A percentile compares a stretch with the other conserved stretches of the same genome.
phyloP scores from a whole-genome alignment of 2,113 vertebrate genomes.

The Percina caprodes region DNA sequence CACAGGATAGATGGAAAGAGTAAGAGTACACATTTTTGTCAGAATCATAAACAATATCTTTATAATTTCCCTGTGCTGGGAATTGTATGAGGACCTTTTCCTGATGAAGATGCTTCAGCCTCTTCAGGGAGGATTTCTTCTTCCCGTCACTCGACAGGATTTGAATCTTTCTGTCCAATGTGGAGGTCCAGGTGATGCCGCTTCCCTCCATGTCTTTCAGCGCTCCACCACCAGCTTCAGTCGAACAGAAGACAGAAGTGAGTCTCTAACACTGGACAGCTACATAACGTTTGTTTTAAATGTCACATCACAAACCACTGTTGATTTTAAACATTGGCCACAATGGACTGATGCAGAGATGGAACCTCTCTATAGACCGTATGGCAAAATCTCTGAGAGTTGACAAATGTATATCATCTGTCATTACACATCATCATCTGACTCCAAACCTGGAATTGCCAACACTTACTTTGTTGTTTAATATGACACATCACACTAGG shows the following conservation, averaged over 20 bases:
- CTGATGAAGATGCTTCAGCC: conserved; percentile 88
- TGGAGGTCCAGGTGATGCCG: conserved; percentile 90
- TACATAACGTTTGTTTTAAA: not conserved
- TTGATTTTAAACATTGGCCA: not conserved
- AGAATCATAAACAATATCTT: not conserved
- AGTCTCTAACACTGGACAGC: not conserved
- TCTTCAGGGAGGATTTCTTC: conserved; percentile 84
- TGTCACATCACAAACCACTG: not conserved
- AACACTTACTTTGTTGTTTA: not conserved
- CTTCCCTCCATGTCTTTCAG: conserved; percentile 45
- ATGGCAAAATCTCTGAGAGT: not conserved
- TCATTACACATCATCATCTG: too few species aligned
- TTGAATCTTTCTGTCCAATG: conserved; percentile 82
- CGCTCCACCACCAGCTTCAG: conserved; percentile 9
- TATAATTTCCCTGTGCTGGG: not conserved
- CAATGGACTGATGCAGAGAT: not conserved
- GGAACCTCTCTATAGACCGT: not conserved
- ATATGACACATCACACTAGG: not conserved
- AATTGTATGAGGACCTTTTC: conserved; percentile 87
- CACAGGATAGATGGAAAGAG: not conserved
- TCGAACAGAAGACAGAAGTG: conserved; percentile 8
- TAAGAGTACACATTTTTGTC: not conserved
- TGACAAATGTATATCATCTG: not conserved
- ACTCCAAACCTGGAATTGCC: not conserved
- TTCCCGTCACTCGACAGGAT: conserved; percentile 74